These are phyloP conservation scores for Pantherophis guttatus DNA, from an alignment of 2,113 vertebrate species.

Conservation along the genomic window DNA sequence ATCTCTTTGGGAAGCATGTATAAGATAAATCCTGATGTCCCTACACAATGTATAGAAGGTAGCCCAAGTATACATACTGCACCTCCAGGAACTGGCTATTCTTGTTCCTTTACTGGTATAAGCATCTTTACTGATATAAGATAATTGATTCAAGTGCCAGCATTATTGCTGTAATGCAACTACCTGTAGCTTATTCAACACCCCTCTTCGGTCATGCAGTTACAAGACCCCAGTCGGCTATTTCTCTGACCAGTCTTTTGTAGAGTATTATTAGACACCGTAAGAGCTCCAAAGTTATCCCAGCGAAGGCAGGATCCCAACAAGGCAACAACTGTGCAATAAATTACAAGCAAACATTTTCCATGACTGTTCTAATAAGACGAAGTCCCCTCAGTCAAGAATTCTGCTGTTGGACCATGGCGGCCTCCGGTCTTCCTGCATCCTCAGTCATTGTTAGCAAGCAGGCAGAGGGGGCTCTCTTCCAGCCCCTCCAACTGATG, in stretches of 20 bases:
- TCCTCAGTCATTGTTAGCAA: slow-evolving; percentile 72
- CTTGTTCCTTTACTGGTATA: not conserved
- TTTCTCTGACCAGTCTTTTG: not conserved
- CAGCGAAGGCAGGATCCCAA: not conserved
- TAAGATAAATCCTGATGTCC: not conserved
- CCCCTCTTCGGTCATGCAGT: not conserved
- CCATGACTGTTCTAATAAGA: not conserved
- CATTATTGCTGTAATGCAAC: not conserved
- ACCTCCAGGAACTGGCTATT: not conserved
- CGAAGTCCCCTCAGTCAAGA: not conserved
- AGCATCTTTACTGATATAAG: not conserved
- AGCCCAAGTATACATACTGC: not conserved
- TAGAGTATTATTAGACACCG: not conserved
- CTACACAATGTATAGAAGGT: not conserved
- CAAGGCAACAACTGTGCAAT: slow-evolving; percentile 12
- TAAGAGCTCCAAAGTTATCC: not conserved
- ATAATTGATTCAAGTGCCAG: not conserved
- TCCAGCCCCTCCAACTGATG: slow-evolving; percentile 62
- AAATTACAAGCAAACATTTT: slow-evolving; percentile 20
- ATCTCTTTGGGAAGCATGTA: not conserved
- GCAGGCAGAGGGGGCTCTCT: slow-evolving; percentile 54
- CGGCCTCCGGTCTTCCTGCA: not conserved
- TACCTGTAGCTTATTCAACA: slow-evolving; percentile 8
- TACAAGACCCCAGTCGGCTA: not conserved
- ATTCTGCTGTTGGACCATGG: not conserved